phyloP scores from a whole-genome alignment of 1,140 invertebrate species.

The Hyposmocoma kahamanoa region DNA sequence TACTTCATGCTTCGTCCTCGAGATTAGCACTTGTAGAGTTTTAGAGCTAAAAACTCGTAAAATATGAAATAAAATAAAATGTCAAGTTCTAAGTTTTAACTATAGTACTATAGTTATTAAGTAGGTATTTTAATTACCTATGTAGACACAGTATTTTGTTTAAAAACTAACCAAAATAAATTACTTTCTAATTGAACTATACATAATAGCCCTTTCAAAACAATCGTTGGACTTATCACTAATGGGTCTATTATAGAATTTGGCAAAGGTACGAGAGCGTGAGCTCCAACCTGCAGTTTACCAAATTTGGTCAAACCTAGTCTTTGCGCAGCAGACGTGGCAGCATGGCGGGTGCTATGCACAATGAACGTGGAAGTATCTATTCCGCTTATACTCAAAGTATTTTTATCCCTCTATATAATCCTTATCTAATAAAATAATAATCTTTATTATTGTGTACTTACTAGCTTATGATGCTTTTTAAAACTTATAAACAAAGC shows the following conservation, averaged over 20 bases:
- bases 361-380: constrained; percentile 19
- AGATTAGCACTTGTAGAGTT: neutral
- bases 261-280: too few relatives aligned
- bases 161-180: too few relatives aligned
- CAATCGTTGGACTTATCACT: neutral
- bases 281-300: neutral
- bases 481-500: constrained; percentile 2
- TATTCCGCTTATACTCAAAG: constrained; percentile 14
- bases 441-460: too few relatives aligned
- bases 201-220: neutral
- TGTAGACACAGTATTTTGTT: too few relatives aligned
- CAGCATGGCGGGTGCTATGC: constrained; percentile 24
- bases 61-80: neutral
- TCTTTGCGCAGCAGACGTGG: constrained; percentile 18
- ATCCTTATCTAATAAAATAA: too few relatives aligned
- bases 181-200: too few relatives aligned
- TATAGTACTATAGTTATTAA: neutral
- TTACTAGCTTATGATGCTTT: constrained; percentile 1
- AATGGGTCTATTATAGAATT: neutral
- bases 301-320: constrained; percentile 13
- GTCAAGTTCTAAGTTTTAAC: too few relatives aligned
- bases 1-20: neutral
- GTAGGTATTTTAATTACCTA: too few relatives aligned
- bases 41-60: neutral
- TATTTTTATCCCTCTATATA: constrained; percentile 11